A percentile compares a stretch with the other conserved stretches of the same genome.
Evolutionary conservation across 2,113 vertebrate genomes (phyloP).

Genomic region (Formicarius rufipectus): DNA sequence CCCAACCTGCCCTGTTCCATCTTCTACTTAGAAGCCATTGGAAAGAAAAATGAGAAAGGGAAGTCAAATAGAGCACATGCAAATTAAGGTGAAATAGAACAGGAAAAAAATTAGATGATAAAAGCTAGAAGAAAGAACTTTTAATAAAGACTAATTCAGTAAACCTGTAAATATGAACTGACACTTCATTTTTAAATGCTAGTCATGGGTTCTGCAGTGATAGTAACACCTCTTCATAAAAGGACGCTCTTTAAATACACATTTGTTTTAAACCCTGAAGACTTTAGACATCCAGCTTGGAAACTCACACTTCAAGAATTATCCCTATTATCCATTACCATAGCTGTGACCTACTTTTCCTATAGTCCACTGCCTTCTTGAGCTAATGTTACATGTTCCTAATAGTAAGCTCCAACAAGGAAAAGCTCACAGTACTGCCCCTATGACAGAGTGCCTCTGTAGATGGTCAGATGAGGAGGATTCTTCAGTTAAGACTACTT

Average conservation of each 20-base stretch:
- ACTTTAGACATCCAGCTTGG: background rate
- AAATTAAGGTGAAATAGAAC: background rate
- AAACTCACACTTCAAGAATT: background rate
- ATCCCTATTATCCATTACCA: background rate
- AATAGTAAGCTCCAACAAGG: background rate
- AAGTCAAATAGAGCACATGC: background rate
- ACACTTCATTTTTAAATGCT: background rate
- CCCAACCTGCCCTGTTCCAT: background rate
- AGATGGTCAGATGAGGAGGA: background rate
- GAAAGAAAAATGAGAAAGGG: background rate
- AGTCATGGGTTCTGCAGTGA: background rate
- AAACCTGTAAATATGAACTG: background rate
- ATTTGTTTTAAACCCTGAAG: background rate
- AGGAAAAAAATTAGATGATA: background rate
- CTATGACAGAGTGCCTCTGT: background rate
- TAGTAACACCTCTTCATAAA: background rate
- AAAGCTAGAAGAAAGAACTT: background rate
- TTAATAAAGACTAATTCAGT: background rate
- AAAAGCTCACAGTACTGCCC: background rate
- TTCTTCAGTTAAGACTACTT: background rate
- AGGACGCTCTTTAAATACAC: background rate
- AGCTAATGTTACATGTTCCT: background rate
- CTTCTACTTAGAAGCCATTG: background rate
- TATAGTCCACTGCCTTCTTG: background rate
- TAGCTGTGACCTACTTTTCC: background rate